Evolutionary conservation across 2,797 vertebrate species (phyloP).

Genomic region (Sebastes glaucus): DNA sequence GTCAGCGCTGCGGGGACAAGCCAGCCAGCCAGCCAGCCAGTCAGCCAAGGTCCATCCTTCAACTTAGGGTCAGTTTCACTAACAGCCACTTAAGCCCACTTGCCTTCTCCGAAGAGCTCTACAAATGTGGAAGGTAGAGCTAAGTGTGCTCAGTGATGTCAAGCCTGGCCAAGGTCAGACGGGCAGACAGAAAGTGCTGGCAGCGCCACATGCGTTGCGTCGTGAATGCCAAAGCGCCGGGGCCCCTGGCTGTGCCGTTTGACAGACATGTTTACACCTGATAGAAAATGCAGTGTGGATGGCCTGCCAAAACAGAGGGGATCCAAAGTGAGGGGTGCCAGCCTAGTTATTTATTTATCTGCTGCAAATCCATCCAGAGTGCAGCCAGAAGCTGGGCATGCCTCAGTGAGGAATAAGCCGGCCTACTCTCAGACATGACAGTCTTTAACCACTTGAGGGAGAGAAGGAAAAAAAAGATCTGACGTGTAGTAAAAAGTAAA

Average conservation of each 20-base stretch:
- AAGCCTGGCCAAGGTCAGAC: conserved; percentile 67
- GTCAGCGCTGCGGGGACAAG: conserved; percentile 13
- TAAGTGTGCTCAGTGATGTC: conserved; percentile 57
- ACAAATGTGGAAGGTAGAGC: conserved; percentile 50
- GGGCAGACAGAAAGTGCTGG: conserved; percentile 59
- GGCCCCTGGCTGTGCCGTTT: conserved; percentile 56
- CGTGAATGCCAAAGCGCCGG: conserved; percentile 63
- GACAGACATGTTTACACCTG: conserved; percentile 81
- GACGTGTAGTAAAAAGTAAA: conserved; percentile 27
- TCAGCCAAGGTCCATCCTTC: conserved; percentile 55
- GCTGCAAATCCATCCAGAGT: conserved; percentile 67
- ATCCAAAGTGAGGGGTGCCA: conserved; percentile 72
- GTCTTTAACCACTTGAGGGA: conserved; percentile 47
- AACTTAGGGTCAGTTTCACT: conserved; percentile 59
- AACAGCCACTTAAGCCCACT: conserved; percentile 71
- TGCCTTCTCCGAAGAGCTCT: conserved; percentile 50
- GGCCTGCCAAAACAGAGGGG: conserved; percentile 74
- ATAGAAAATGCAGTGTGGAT: conserved; percentile 70
- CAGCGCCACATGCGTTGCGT: conserved; percentile 30
- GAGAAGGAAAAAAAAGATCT: conserved; percentile 8
- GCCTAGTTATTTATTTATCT: conserved; percentile 77
- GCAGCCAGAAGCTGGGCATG: conserved; percentile 64
- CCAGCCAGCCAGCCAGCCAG: conserved; percentile 30
- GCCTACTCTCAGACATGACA: conserved; percentile 63
- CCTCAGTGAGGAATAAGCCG: conserved; percentile 58